phyloP scores from a whole-genome alignment of 92 coral and sea anemone genomes.

The Scolanthus callimorphus region DNA sequence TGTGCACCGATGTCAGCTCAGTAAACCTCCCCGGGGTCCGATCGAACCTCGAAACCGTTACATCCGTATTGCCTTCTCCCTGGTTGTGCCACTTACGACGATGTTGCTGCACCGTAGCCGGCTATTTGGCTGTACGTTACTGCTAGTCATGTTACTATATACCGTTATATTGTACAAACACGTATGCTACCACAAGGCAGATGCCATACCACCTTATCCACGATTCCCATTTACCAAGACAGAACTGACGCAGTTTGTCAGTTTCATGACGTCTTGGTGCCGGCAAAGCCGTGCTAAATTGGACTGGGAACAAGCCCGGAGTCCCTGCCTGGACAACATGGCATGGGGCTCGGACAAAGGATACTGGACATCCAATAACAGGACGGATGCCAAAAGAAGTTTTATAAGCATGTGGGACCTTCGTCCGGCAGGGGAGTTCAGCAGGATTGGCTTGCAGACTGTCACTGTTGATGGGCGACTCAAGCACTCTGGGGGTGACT shows the following conservation, averaged over 20 bases:
- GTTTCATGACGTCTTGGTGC: conserved; percentile 52
- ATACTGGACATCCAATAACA: conserved; percentile 5
- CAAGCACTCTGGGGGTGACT: conserved; percentile 52
- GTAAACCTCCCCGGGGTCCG: too few species aligned
- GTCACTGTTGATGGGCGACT: conserved; percentile 22
- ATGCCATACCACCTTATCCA: too few species aligned
- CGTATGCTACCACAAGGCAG: too few species aligned
- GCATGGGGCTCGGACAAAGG: conserved; percentile 23
- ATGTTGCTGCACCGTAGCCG: too few species aligned
- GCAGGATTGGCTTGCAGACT: conserved; percentile 51
- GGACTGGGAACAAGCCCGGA: conserved; percentile 36
- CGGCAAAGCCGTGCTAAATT: conserved; percentile 19
- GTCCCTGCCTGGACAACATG: conserved; percentile 40
- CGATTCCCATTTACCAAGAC: conserved; percentile 8
- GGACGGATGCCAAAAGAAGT: conserved; percentile 37
- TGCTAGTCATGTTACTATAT: too few species aligned
- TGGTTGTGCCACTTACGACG: too few species aligned
- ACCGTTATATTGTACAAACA: too few species aligned
- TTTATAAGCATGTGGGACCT: conserved; percentile 50
- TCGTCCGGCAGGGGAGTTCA: conserved; percentile 61
- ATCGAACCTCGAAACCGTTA: too few species aligned
- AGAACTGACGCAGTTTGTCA: conserved; percentile 29
- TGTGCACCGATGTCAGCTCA: too few species aligned
- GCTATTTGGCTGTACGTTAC: too few species aligned
- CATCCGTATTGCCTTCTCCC: too few species aligned